Evolutionary conservation across 2,113 vertebrate genomes (phyloP), one percentile per base, ranked within the genome.

Genomic region (Bungarus multicinctus): DNA sequence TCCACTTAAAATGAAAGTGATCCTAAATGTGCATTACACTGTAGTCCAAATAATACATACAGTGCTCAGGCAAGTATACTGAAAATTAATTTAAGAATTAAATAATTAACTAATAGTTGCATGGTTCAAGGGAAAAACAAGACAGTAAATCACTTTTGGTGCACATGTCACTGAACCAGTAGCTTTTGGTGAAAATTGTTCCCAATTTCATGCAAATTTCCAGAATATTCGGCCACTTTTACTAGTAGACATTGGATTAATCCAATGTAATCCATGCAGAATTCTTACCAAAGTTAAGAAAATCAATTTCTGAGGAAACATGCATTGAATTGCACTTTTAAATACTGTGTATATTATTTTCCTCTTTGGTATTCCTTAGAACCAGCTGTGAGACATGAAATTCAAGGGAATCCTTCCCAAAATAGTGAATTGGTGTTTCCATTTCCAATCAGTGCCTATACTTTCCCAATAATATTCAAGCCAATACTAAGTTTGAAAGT

Each of bases 371-470:
- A 89, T 57, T 57, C 23, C 3, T 57, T 39, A 43, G 34, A 55
- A 43, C 34, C 88, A 87, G 11, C 47, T 50, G 12, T 39, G n/a
- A 81, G 69, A 39, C 18, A 81, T 81, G 7, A 87, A 50, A 87
- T 50, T 87, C 47, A 52, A 52, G 50, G 14, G 86, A 43, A 12
- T 43, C 34, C 18, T 39, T 10, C 23, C 25, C 34, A 22, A 81
- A 81, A 34, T 43, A 89, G 39, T 39, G 20, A 52, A n/a, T 14
- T 94, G 58, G 81, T 94, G 55, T 39, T 45, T 94, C 89, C 8
- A 0, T 53, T 92, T 93, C 89, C 55, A 55, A 81, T 90, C 85
- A 91, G 11, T 2, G 7, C 27, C 91, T 92, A 4, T 53, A 90
- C 47, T 74, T 74, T 0, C 14, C 23, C 5, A 43, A 74, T 39